Percentiles rank a stretch among this genome's conserved stretches.
These are phyloP conservation scores for Leptopilina drosophilae DNA, from an alignment of 2,888 invertebrate species.

Conservation along the genomic window DNA sequence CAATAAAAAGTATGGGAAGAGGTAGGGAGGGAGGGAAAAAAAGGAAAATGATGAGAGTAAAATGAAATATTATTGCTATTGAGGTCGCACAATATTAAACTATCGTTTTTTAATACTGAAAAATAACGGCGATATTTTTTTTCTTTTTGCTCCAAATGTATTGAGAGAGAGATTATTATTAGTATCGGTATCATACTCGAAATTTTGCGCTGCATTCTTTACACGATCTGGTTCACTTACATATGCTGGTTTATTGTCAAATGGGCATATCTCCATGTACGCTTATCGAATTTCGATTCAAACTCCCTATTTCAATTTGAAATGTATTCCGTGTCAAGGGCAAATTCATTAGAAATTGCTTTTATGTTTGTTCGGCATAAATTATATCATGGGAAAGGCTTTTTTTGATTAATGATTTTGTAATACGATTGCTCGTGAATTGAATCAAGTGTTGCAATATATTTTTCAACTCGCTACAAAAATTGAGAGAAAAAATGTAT, in stretches of 20 bases:
- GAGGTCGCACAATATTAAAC: too few relatives aligned
- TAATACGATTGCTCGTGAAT: not conserved
- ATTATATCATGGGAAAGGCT: not conserved
- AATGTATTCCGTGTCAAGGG: not conserved
- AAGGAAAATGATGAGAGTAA: not conserved
- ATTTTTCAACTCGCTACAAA: too few relatives aligned
- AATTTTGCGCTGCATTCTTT: slow-evolving; percentile 15
- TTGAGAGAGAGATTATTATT: too few relatives aligned
- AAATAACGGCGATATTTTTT: not conserved
- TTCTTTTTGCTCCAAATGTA: not conserved
- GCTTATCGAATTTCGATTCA: slow-evolving; percentile 23
- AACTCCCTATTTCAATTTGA: not conserved
- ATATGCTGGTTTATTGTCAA: slow-evolving; percentile 8
- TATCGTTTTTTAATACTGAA: too few relatives aligned
- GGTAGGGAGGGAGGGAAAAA: not conserved
- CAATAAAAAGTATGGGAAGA: not conserved
- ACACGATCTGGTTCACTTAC: slow-evolving; percentile 13
- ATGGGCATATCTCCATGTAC: slow-evolving; percentile 9
- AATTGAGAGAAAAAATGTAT: too few relatives aligned
- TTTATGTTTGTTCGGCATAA: slow-evolving; percentile 13
- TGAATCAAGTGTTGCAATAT: too few relatives aligned
- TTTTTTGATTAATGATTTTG: slow-evolving; percentile 11
- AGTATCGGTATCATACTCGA: too few relatives aligned
- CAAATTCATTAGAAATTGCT: not conserved
- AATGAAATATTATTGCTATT: not conserved